Evolutionary conservation across 2,888 invertebrate genomes (phyloP), one percentile per base, ranked within the genome.

Genomic region (Dorcus hopei): DNA sequence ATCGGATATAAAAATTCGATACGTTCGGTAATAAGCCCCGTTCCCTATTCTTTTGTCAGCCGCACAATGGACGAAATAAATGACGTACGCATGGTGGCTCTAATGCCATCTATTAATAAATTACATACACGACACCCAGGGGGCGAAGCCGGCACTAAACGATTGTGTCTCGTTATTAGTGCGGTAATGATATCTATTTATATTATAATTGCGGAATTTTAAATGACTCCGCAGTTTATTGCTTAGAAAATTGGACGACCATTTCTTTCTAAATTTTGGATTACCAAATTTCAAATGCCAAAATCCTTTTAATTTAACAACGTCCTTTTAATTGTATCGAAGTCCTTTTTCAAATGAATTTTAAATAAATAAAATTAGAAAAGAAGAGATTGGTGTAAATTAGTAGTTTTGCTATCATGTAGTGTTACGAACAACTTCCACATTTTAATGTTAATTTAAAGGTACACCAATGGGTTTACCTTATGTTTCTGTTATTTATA

Each of bases 191-290:
- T 74, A 73, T 77, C 79, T 77, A 79, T 79, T 79, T 79, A 78
- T 79, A 78, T 79, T 79, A 78, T 79, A 79, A 79, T 79, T 78
- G 77, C 73, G 70, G 76, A 77, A 78, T 79, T 78, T 76, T 73
- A 74, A 75, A 78, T 75, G 76, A 64, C 65, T 62, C 65, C 61
- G 68, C 68, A 69, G 68, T 77, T 77, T 77, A 77, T 76, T 75
- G 72, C 69, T 73, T 70, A 74, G 76, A 77, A 77, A 77, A 76
- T 74, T 72, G 68, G 61, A 59, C 54, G 52, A 53, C 48, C 6
- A 6, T 33, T 6, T 6, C 26, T 33, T 33, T 33, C 26, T 33
- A 33, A 33, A 33, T 33, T 33, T 33, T 33, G 26, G 26, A 33
- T 26, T 26, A 26, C 26, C 26, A 26, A 26, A 26, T 33, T 33